Evolutionary conservation across 1,140 invertebrate species (phyloP).

Genomic region (Ceratina japonica): DNA sequence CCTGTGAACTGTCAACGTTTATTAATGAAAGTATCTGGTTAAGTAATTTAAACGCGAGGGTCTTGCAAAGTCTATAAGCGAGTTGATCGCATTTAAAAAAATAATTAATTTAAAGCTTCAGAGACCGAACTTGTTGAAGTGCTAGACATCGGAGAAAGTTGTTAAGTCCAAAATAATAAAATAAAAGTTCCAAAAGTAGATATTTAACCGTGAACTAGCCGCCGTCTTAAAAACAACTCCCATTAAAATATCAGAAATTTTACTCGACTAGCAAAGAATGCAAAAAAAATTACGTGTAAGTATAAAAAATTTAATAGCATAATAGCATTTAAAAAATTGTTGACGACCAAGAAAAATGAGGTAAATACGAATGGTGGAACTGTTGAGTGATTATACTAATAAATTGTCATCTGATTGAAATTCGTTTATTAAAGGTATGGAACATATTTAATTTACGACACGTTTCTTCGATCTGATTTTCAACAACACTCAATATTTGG

Average conservation of each 20-base stretch:
- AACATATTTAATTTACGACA: not conserved
- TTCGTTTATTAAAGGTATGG: too few relatives aligned
- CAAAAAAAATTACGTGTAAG: too few relatives aligned
- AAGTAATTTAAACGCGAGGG: not conserved
- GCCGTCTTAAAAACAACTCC: constrained; percentile 1
- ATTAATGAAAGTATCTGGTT: constrained; percentile 17
- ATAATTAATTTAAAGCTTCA: not conserved
- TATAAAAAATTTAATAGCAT: not conserved
- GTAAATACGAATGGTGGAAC: too few relatives aligned
- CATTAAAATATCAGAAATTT: constrained; percentile 7
- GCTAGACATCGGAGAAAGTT: not conserved
- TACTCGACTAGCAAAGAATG: not conserved
- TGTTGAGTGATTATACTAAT: too few relatives aligned
- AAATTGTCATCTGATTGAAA: too few relatives aligned
- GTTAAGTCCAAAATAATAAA: not conserved
- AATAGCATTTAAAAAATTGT: not conserved
- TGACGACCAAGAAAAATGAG: too few relatives aligned
- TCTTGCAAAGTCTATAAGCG: not conserved
- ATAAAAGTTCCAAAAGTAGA: not conserved
- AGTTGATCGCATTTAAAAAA: not conserved
- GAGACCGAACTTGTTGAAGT: not conserved
- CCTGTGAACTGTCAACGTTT: constrained; percentile 9
- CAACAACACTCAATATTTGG: not conserved
- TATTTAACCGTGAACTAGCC: not conserved
- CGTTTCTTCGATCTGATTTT: not conserved